phyloP scores from a whole-genome alignment of 2,797 vertebrate species.

The Argyrosomus regius region DNA sequence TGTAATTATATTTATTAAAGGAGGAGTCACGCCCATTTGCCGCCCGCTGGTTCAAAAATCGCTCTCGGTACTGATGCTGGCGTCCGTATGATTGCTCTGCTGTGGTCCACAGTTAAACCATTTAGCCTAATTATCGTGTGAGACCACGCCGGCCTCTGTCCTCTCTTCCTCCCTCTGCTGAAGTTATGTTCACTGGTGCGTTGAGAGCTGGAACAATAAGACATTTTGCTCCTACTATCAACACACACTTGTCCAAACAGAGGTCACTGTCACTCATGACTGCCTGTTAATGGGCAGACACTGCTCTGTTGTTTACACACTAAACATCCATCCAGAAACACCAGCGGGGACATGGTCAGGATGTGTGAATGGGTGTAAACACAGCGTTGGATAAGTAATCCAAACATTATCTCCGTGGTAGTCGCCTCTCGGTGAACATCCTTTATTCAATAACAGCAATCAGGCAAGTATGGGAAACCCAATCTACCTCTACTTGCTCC shows the following conservation, averaged over 20 bases:
- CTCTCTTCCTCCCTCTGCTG: conserved; percentile 14
- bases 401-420: conserved; percentile 10
- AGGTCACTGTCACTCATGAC: conserved; percentile 56
- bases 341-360: conserved; percentile 14
- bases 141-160: conserved; percentile 23
- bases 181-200: conserved; percentile 21
- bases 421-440: neutral
- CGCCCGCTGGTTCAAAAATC: neutral
- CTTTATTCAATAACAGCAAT: neutral
- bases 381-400: conserved; percentile 16
- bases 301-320: conserved; percentile 55
- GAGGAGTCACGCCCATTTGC: neutral
- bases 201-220: conserved; percentile 58
- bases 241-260: conserved; percentile 50
- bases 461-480: neutral
- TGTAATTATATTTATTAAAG: too few relatives aligned
- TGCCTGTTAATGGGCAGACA: conserved; percentile 38
- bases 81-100: neutral
- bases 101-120: neutral
- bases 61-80: neutral
- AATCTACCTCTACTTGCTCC: too few relatives aligned
- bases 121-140: conserved; percentile 13
- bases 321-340: conserved; percentile 17
- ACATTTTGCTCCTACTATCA: conserved; percentile 39
- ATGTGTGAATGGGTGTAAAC: conserved; percentile 20